These are phyloP conservation scores for Nomada fucata DNA, from an alignment of 2,888 invertebrate species.

Conservation along the genomic window DNA sequence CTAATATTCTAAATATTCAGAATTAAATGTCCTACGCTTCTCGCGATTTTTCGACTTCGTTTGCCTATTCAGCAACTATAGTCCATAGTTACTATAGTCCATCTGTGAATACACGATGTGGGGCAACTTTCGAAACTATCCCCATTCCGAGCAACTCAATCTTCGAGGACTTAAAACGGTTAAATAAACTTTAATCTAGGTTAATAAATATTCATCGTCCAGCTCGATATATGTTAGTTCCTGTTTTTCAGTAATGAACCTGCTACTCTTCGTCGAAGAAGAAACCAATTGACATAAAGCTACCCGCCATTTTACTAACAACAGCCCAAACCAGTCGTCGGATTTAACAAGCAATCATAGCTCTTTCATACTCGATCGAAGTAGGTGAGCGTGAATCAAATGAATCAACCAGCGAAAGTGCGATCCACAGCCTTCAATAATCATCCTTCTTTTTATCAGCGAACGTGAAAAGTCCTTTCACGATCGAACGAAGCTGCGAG, in stretches of 20 bases:
- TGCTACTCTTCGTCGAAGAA: neutral
- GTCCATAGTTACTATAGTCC: neutral
- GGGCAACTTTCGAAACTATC: too few species aligned
- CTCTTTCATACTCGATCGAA: neutral
- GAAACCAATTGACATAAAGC: neutral
- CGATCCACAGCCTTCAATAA: neutral
- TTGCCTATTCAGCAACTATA: too few species aligned
- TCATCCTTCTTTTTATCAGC: conserved; percentile 24
- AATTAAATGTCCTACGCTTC: conserved; percentile 33
- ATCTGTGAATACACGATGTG: too few species aligned
- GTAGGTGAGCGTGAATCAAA: neutral
- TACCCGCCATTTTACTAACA: neutral
- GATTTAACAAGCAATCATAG: neutral
- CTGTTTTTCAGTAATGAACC: conserved; percentile 3
- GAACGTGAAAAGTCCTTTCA: conserved; percentile 39
- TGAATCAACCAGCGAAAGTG: conserved; percentile 26
- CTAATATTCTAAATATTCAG: conserved; percentile 1
- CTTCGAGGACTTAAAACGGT: neutral
- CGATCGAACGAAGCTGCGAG: conserved; percentile 23
- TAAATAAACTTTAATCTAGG: neutral
- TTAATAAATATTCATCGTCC: neutral
- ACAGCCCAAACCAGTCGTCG: neutral
- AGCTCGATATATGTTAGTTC: neutral
- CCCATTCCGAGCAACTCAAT: neutral
- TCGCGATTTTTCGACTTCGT: conserved; percentile 10